These are phyloP conservation scores for Actinia equina DNA, from an alignment of 64 coral and sea anemone species.

Conservation along the genomic window DNA sequence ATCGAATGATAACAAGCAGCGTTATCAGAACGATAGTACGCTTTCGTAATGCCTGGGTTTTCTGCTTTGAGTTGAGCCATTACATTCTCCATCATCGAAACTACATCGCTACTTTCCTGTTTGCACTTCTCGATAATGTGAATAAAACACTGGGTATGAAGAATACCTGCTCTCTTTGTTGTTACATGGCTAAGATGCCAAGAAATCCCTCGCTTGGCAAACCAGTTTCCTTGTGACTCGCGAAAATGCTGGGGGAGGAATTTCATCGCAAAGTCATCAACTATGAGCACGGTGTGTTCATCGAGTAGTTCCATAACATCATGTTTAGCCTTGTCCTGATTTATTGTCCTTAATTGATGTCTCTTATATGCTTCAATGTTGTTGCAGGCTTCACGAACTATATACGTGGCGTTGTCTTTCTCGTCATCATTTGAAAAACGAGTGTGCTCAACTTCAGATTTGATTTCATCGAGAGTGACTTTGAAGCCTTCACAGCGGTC, in stretches of 20 bases:
- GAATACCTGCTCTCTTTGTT: conserved; percentile 14
- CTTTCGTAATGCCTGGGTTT: background rate
- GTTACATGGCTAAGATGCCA: conserved; percentile 7
- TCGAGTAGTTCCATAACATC: conserved; percentile 11
- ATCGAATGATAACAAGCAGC: conserved; percentile 45
- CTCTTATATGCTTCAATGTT: conserved; percentile 28
- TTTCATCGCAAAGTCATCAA: conserved; percentile 23
- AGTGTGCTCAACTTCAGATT: background rate
- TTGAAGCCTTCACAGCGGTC: background rate
- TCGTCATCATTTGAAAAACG: conserved; percentile 10
- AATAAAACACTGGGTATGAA: conserved; percentile 29
- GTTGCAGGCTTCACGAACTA: conserved; percentile 28
- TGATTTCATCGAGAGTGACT: conserved; percentile 1
- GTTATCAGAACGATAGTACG: conserved; percentile 45
- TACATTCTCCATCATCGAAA: background rate
- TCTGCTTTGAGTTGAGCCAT: conserved; percentile 6
- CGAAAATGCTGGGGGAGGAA: too few species aligned
- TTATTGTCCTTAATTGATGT: conserved; percentile 14
- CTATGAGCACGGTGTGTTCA: background rate
- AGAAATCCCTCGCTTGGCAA: conserved; percentile 28
- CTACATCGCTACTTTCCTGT: conserved; percentile 26
- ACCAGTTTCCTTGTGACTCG: conserved; percentile 31
- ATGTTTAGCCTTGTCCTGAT: background rate
- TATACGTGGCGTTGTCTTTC: conserved; percentile 9
- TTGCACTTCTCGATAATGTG: conserved; percentile 13